Conservation (phyloP, 2,888 invertebrate species). For the Agrilus mali region DNA sequence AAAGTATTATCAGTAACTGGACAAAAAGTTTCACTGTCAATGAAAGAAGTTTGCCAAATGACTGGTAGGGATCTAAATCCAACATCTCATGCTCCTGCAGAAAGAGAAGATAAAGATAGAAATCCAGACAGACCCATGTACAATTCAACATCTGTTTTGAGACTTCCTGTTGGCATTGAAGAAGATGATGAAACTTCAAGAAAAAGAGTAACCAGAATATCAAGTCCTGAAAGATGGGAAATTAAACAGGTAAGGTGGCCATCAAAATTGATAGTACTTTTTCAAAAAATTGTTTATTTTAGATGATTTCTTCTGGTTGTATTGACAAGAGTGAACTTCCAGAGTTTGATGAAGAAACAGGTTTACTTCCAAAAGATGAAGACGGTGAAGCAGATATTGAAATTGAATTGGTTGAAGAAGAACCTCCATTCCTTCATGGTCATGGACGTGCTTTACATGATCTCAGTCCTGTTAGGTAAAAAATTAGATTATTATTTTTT, state of each 20-base stretch:
- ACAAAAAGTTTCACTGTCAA: conserved; percentile 87
- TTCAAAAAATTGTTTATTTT: conserved; percentile 11
- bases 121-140: conserved; percentile 86
- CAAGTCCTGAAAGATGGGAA: conserved; percentile 96
- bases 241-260: conserved; percentile 61
- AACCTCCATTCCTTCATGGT: conserved; percentile 92
- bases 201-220: conserved; percentile 80
- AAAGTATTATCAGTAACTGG: conserved; percentile 90
- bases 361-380: conserved; percentile 78
- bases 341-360: conserved; percentile 96
- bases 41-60: conserved; percentile 96
- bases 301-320: conserved; percentile 86
- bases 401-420: conserved; percentile 97
- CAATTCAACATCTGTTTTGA: conserved; percentile 37
- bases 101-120: conserved; percentile 59
- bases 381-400: conserved; percentile 95
- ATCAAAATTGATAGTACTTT: not conserved
- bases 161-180: conserved; percentile 38
- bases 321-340: conserved; percentile 89
- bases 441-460: conserved; percentile 85
- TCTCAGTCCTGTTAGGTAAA: conserved; percentile 64
- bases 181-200: conserved; percentile 72
- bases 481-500: not conserved
- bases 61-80: conserved; percentile 94
- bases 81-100: conserved; percentile 50